Evolutionary conservation across 64 coral and sea anemone genomes (phyloP).

Genomic region (Exaiptasia diaphana): DNA sequence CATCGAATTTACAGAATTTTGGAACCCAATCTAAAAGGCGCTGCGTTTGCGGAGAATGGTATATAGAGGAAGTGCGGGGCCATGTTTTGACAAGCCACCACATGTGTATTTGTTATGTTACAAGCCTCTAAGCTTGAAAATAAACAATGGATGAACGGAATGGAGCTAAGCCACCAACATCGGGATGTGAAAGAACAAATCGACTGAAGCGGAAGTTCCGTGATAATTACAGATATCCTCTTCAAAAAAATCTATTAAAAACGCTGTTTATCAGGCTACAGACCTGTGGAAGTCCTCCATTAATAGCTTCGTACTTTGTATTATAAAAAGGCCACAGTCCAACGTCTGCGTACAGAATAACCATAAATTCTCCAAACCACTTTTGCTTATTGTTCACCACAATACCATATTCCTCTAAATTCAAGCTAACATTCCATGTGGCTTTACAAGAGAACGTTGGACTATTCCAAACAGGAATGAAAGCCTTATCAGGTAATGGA

Average conservation of each 20-base stretch:
- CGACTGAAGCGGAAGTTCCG: no score
- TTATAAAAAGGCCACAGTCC: constrained; percentile 76
- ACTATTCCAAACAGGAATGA: constrained; percentile 78
- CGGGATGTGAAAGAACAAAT: background rate
- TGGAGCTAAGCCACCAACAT: background rate
- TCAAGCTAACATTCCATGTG: constrained; percentile 63
- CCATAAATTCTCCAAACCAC: constrained; percentile 62
- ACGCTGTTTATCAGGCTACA: no score
- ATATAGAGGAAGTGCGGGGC: no score
- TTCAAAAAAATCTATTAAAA: no score
- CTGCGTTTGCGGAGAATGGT: no score
- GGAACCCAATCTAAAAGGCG: no score
- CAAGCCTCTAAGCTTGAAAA: no score
- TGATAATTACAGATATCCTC: no score
- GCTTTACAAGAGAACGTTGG: constrained; percentile 38
- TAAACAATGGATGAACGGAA: no score
- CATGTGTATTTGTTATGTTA: no score
- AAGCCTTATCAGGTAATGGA: constrained; percentile 61
- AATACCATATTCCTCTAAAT: constrained; percentile 70
- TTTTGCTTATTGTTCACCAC: constrained; percentile 48
- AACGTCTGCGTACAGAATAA: constrained; percentile 54
- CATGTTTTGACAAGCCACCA: no score
- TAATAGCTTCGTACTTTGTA: constrained; percentile 29
- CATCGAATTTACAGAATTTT: no score
- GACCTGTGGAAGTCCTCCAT: constrained; percentile 84